phyloP scores from a whole-genome alignment of 1,140 invertebrate species.

The Chelonus insularis region DNA sequence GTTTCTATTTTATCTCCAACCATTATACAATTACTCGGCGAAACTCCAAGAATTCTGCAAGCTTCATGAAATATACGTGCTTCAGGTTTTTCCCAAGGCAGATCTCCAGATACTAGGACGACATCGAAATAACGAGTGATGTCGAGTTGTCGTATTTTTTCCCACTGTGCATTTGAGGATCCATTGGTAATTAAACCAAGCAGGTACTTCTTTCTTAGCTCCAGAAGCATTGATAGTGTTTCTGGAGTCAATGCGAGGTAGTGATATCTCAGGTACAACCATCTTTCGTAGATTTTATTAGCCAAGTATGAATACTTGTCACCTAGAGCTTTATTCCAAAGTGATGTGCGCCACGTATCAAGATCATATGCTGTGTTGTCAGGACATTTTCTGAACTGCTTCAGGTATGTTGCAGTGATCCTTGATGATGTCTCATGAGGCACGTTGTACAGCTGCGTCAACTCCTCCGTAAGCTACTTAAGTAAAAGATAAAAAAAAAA shows the following conservation, averaged over 20 bases:
- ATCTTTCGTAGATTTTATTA: constrained; percentile 72
- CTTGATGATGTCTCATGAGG: constrained; percentile 64
- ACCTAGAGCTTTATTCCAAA: constrained; percentile 79
- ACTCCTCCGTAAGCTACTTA: constrained; percentile 69
- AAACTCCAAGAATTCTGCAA: constrained; percentile 72
- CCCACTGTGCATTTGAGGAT: constrained; percentile 82
- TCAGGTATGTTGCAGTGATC: constrained; percentile 69
- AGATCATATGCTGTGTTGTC: constrained; percentile 72
- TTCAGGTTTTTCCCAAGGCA: constrained; percentile 82
- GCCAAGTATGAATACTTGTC: constrained; percentile 71
- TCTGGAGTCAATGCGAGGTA: constrained; percentile 69
- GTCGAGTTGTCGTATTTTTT: constrained; percentile 74
- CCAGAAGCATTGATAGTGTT: constrained; percentile 67
- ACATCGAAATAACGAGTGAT: constrained; percentile 75
- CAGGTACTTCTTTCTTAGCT: constrained; percentile 70
- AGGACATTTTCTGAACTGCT: constrained; percentile 75
- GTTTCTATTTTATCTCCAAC: constrained; percentile 85
- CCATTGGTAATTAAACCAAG: constrained; percentile 83
- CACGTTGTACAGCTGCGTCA: constrained; percentile 69
- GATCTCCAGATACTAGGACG: constrained; percentile 79
- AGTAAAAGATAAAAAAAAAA: too few species aligned
- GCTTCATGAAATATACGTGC: constrained; percentile 77
- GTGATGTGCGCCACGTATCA: constrained; percentile 72
- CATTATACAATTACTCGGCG: constrained; percentile 77
- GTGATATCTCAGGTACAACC: constrained; percentile 75